Percentiles rank a stretch among this genome's conserved stretches.
These are phyloP conservation scores for Psephotus haematonotus DNA, from an alignment of 2,113 vertebrate species.

Conservation along the genomic window DNA sequence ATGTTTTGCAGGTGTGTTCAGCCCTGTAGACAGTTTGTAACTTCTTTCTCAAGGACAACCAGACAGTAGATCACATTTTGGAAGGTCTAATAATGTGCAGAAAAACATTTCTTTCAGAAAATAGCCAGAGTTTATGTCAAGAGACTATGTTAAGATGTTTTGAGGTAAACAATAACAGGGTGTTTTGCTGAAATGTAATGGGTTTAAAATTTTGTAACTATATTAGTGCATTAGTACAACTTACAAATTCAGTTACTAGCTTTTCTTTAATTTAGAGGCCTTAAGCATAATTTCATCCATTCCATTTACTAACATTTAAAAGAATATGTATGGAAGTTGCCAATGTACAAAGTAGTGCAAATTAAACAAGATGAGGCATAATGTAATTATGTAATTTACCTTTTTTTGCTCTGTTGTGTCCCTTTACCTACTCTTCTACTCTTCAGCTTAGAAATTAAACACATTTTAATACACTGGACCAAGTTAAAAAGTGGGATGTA, in stretches of 20 bases:
- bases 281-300: background rate
- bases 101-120: background rate
- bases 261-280: background rate
- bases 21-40: background rate
- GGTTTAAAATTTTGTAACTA: background rate
- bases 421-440: background rate
- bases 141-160: background rate
- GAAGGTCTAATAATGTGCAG: background rate
- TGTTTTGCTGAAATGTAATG: background rate
- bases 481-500: background rate
- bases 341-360: background rate
- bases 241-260: background rate
- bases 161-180: background rate
- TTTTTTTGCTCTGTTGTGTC: background rate
- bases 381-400: background rate
- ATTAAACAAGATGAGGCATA: background rate
- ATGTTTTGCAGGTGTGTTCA: background rate
- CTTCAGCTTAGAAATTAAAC: background rate
- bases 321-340: background rate
- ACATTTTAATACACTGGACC: background rate
- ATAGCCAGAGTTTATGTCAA: background rate
- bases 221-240: background rate
- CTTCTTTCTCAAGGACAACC: background rate
- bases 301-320: background rate
- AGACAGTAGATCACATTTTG: fast-evolving